Conservation (phyloP, 2,888 invertebrate species). For the Choristoneura rosaceana region DNA sequence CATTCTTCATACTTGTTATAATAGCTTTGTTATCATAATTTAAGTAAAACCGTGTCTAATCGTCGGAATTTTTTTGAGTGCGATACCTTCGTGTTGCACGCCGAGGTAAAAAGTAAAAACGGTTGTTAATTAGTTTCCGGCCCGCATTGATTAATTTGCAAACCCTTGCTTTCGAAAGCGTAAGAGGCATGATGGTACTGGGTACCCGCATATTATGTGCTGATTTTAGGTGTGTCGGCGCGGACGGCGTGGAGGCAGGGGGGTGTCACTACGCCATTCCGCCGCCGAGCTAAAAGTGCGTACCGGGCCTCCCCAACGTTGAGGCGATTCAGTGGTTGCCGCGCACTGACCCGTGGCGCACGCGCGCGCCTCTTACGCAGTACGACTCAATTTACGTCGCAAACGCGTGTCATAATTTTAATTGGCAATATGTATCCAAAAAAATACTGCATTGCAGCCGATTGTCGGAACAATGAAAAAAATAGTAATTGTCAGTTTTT, state of each 20-base stretch:
- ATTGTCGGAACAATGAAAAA: no score
- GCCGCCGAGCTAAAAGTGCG: no score
- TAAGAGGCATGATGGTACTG: constrained; percentile 4
- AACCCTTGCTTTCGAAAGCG: constrained; percentile 17
- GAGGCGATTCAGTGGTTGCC: no score
- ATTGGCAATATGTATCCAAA: no score
- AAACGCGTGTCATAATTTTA: no score
- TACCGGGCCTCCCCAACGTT: no score
- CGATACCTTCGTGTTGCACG: constrained; percentile 44
- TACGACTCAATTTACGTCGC: no score
- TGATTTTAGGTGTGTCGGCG: constrained; percentile 33
- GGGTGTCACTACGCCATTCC: no score
- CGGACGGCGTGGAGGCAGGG: constrained; percentile 43
- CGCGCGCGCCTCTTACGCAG: no score
- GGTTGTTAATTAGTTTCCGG: constrained; percentile 7
- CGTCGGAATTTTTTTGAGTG: constrained; percentile 53
- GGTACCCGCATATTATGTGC: constrained; percentile 21
- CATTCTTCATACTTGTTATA: constrained; percentile 81
- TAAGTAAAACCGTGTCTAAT: constrained; percentile 71
- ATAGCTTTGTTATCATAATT: constrained; percentile 84
- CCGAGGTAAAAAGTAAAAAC: neutral
- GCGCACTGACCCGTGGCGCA: no score
- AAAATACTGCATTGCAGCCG: no score
- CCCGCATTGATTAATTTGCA: constrained; percentile 29
- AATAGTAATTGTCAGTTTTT: no score